Evolutionary conservation across 2,888 invertebrate genomes (phyloP), one percentile per base, ranked within the genome.

Genomic region (Ptychoptera contaminata): DNA sequence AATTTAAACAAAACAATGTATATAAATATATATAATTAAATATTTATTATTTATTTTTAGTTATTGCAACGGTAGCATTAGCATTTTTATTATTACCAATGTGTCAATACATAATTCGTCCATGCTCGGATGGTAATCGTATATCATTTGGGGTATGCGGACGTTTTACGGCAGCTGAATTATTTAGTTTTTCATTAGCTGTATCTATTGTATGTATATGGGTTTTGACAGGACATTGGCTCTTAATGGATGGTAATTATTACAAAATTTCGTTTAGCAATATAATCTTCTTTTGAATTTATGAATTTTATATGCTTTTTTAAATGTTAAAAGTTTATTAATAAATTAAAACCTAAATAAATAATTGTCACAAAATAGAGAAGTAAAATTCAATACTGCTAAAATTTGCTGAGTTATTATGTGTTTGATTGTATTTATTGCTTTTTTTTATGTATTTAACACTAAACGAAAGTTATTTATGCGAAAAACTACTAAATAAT

Each of bases 181-280:
- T 96, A 48, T 77, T 92, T 57, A 91, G 94, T 48, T 93, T 93
- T 63, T 80, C 86, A 52, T 70, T 94, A 48, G 87, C 93, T 50
- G 82, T 94, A 56, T 81, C 82, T 63, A 88, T 96, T 61, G 94
- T 96, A 48, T 91, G 91, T 68, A 82, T 96, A 53, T 96, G 96
- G 96, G 90, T 96, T 55, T 76, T 94, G 50, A 96, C 96, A 48
- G 96, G 94, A 1, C 94, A 96, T 68, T 96, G 96, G 96, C 75
- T 96, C 54, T 76, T 96, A 44, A 96, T 96, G 94, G 94, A 96
- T 68, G 85, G 84, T 82, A 57, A 62, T 69, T 58, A 32, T 31
- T n/a, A 9, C 37, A 34, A 23, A 30, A 30, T 30, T 30, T 30
- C 32, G 16, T 8, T 11, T 36, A 35, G 14, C n/a, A 11, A 12